A percentile compares a stretch with the other conserved stretches of the same genome.
Conservation (phyloP, 1,140 invertebrate species). For the Drosophila watanabei region DNA sequence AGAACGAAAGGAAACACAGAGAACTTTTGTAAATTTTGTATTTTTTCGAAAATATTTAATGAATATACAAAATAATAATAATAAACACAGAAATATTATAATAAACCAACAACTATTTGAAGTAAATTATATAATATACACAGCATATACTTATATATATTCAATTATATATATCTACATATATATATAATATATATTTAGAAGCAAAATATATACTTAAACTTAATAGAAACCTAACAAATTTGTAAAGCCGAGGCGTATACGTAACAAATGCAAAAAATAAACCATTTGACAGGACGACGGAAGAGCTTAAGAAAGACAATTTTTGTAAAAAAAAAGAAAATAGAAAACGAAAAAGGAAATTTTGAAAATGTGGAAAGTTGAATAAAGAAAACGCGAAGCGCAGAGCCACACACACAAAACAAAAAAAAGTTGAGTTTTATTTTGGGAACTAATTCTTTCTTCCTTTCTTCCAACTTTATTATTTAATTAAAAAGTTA, state of each 20-base stretch:
- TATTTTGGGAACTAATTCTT: not conserved
- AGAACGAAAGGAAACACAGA: not conserved
- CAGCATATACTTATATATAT: constrained; percentile 33
- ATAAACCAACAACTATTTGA: constrained; percentile 25
- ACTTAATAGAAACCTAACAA: constrained; percentile 38
- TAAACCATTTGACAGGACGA: constrained; percentile 11
- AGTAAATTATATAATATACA: constrained; percentile 35
- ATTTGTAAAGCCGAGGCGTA: constrained; percentile 41
- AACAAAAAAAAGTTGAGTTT: not conserved
- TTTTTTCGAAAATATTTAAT: constrained; percentile 53
- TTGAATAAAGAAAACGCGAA: constrained; percentile 35
- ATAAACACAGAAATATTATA: not conserved
- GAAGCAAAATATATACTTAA: constrained; percentile 16
- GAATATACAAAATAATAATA: constrained; percentile 20
- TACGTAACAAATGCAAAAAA: constrained; percentile 33
- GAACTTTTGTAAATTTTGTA: constrained; percentile 54
- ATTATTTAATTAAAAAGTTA: not conserved
- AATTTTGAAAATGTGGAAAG: constrained; percentile 24
- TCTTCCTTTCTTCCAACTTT: not conserved
- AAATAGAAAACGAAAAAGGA: not conserved
- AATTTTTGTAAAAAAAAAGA: constrained; percentile 27
- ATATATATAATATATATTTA: constrained; percentile 19
- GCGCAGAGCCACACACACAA: constrained; percentile 35
- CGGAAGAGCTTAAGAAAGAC: constrained; percentile 36
- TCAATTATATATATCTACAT: constrained; percentile 32